Base-by-base conservation (phyloP, 92 coral and sea anemone genomes). In the Zoanthus sansibaricus region DNA sequence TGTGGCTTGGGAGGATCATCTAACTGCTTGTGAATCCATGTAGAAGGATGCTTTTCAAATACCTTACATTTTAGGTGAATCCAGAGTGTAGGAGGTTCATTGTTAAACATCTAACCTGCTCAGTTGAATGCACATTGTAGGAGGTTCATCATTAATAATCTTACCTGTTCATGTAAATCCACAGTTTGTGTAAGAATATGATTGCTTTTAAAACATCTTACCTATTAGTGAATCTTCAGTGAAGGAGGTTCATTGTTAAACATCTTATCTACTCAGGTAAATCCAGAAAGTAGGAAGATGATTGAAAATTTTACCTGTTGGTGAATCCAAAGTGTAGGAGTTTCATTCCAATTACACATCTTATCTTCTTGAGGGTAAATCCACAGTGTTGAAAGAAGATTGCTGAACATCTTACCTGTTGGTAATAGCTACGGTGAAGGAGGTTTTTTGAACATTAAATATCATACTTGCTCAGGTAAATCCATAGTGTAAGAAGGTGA, bases 11-110 rank as follows among this genome's bases (percentile, higher is more conserved):
- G 98, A 0, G 96, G 98, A 66, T 96, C 98, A 31, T 88, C 8
- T 90, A 96, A 96, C 98, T 91, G 61, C 12, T 92, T 89, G 73
- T 94, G 95, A 18, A 90, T 92, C 98, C 98, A 76, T 20, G 98
- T 96, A 47, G 98, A 98, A 0, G 98, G 96, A 58, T 96, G 98
- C 21, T 88, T 87, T 61, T 94, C 91, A 74, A 86, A 72, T 78
- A 52, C 1, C 59, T 52, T 52, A 52, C 59, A 98, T 91, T 33
- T 33, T 1, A 33, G 42, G 42, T 33, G 64, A 56, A 11, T 56
- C 42, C 42, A 33, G 42, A 33, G 42, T 33, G 42, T 33, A 33
- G 42, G 42, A 33, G 2, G 42, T 33, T 33, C 3, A 33, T 33
- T 33, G 3, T 33, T 3, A 33, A 33, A 33, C 42, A 33, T 33